Evolutionary conservation across 2,888 invertebrate genomes (phyloP), one percentile per base, ranked within the genome.

Genomic region (Notodonta ziczac): DNA sequence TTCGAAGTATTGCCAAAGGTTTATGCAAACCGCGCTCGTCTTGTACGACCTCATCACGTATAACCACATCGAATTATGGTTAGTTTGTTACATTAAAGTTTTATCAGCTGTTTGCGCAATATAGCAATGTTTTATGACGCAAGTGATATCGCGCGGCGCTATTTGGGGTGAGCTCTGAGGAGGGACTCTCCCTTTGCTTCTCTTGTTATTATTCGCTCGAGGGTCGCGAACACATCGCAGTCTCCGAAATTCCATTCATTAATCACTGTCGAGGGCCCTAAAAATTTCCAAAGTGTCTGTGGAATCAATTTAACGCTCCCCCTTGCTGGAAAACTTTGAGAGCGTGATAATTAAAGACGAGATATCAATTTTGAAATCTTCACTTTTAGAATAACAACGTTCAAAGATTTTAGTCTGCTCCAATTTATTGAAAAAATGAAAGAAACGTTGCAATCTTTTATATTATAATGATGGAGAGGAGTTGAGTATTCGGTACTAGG

Each of bases 191-290:
- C 89, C 88, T 85, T 84, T 79, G 82, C 81, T 84, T 88, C 84
- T 83, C 85, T 88, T 83, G 80, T 80, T 84, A 82, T 83, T 83
- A 81, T 82, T 83, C 81, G 79, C 76, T 63, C 63, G 76, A 77
- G 78, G 79, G 77, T 67, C 63, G 79, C 70, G 80, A 79, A 77
- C 82, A 81, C 84, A 82, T 85, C 83, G 76, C 82, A 81, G 84
- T 82, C 87, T 87, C 81, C 84, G 70, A 89, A 91, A 90, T 90
- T 88, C 87, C 88, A 81, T 87, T 86, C 91, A 92, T 93, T 93
- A 92, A 93, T 93, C 93, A 91, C 86, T 91, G 93, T 91, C 91
- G 82, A 85, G 87, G 81, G 88, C 84, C 89, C 87, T 89, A 89
- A 92, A 91, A 91, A 88, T 89, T 85, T 88, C 85, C 81, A 80